Percentiles rank a stretch among this genome's conserved stretches.
These are phyloP conservation scores for Cyanoderma ruficeps DNA, from an alignment of 2,113 vertebrate species.

Conservation along the genomic window DNA sequence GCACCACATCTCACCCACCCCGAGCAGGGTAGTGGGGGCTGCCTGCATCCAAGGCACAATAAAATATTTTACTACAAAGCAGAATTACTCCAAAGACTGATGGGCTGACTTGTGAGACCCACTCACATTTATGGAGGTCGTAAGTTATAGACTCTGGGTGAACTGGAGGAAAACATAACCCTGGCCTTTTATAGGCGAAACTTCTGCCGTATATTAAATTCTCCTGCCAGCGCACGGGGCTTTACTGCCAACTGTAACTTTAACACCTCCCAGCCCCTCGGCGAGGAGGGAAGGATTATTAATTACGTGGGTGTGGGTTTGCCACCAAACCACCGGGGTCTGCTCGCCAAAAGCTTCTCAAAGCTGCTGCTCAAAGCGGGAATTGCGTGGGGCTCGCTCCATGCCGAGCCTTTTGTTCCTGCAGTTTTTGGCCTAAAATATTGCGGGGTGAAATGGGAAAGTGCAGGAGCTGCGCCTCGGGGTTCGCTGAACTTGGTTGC, in stretches of 20 bases:
- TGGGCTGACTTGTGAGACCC: conserved; percentile 72
- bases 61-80: conserved; percentile 73
- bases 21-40: not conserved
- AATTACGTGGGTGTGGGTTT: not conserved
- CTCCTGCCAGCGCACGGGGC: conserved; percentile 55
- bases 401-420: rapidly evolving
- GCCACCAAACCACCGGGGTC: not conserved
- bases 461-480: no score
- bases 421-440: not conserved
- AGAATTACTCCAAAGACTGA: conserved; percentile 75
- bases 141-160: conserved; percentile 67
- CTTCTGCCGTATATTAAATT: conserved; percentile 75
- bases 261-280: conserved; percentile 61
- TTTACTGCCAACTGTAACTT: conserved; percentile 73
- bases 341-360: not conserved
- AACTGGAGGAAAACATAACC: conserved; percentile 61
- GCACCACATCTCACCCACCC: not conserved
- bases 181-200: conserved; percentile 73
- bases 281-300: conserved; percentile 46
- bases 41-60: not conserved
- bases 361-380: not conserved
- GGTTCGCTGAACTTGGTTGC: not conserved
- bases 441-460: rapidly evolving
- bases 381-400: rapidly evolving
- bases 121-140: conserved; percentile 76